phyloP scores from a whole-genome alignment of 2,888 invertebrate species.

The Helicoverpa assulta region DNA sequence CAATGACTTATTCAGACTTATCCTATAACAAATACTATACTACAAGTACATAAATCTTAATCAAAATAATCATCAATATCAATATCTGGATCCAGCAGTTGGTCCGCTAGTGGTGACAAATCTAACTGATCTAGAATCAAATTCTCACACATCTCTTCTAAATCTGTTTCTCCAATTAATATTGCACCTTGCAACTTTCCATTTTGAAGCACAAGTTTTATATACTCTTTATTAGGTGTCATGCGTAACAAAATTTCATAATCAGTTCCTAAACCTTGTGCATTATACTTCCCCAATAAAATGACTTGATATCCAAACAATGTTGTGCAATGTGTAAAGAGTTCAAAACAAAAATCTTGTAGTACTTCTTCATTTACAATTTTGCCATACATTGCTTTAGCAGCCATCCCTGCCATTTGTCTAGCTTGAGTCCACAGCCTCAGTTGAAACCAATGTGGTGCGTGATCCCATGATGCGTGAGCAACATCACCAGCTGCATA shows the following conservation, averaged over 20 bases:
- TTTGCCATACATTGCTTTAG: conserved; percentile 95
- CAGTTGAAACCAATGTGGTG: conserved; percentile 98
- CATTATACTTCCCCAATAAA: conserved; percentile 97
- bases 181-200: conserved; percentile 97
- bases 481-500: conserved; percentile 99
- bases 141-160: conserved; percentile 99
- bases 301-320: conserved; percentile 98
- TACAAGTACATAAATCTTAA: conserved; percentile 77
- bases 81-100: conserved; percentile 98
- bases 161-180: conserved; percentile 98
- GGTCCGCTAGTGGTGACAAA: conserved; percentile 96
- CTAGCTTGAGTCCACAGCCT: conserved; percentile 99
- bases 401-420: conserved; percentile 99
- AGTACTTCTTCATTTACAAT: conserved; percentile 91
- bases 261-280: conserved; percentile 94
- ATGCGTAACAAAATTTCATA: conserved; percentile 96
- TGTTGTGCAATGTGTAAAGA: conserved; percentile 98
- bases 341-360: conserved; percentile 99
- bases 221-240: conserved; percentile 94
- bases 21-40: neutral
- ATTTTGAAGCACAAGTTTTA: conserved; percentile 96
- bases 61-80: conserved; percentile 99
- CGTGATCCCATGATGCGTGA: conserved; percentile 93
- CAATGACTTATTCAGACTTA: conserved; percentile 1
- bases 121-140: conserved; percentile 98